phyloP scores from a whole-genome alignment of 2,888 invertebrate species.

The Sylvicola cinctus region DNA sequence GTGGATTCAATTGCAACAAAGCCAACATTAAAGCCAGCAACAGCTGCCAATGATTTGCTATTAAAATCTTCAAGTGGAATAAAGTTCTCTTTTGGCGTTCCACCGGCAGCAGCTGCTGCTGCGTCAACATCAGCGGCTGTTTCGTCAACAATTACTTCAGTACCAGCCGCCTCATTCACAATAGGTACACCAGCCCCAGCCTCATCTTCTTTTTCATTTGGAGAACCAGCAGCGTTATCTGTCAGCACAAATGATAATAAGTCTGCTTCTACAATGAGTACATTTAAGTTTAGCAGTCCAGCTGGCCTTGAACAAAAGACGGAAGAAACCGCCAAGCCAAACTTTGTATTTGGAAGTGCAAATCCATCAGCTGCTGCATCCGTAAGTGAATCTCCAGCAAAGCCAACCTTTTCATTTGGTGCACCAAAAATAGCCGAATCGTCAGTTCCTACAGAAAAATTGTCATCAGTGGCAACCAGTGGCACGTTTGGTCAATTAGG shows the following conservation, averaged over 20 bases:
- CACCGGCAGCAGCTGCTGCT: background rate
- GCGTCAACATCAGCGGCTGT: background rate
- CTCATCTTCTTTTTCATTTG: background rate
- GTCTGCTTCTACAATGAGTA: no score
- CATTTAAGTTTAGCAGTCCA: no score
- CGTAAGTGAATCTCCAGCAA: background rate
- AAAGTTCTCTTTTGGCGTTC: background rate
- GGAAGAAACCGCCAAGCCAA: background rate
- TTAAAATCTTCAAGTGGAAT: background rate
- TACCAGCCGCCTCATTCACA: no score
- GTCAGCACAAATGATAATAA: no score
- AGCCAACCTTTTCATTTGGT: background rate
- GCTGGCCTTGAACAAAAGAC: no score
- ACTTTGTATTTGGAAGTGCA: background rate
- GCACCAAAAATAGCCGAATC: background rate
- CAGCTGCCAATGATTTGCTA: no score
- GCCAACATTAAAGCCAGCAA: background rate
- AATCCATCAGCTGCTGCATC: background rate
- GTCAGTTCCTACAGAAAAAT: background rate
- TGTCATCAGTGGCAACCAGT: background rate
- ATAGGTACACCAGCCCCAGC: background rate
- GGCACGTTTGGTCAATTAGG: background rate
- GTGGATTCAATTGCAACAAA: background rate
- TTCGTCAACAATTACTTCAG: no score
- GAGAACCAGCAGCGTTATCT: background rate